Base-by-base conservation (phyloP, 1,140 invertebrate genomes). In the Drosophila rhopaloa region DNA sequence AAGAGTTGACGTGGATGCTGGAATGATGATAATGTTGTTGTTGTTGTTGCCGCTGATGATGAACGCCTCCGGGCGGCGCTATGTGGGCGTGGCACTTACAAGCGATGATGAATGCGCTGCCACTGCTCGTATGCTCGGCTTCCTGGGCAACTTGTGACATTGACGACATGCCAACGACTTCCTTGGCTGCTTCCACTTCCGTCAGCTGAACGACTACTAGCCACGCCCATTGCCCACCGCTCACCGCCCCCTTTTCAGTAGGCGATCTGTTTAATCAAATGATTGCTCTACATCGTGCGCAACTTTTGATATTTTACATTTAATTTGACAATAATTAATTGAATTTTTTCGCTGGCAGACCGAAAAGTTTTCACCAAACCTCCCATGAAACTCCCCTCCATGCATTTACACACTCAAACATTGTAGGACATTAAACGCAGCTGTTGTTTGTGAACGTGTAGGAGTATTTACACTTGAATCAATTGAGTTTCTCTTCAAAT, bases 281-380 rank as follows among this genome's bases (percentile, higher is more conserved):
- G 61, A 79, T 67, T 41, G 29, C 53, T 59, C 72, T 54, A 59
- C 61, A 61, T 79, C 57, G 66, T 47, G 68, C 58, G 66, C 32
- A 71, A 74, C 76, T 76, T 79, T 79, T 83, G 66, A 79, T 77
- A 77, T 84, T 84, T 84, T 74, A 62, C 56, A 71, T 84, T 84
- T 84, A 77, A 84, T 84, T 84, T 80, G 81, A 65, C 66, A 77
- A 77, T 84, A 84, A 84, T 84, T 80, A 74, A 84, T 84, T 84
- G 59, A 68, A 80, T 84, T 71, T 51, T 57, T 53, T 46, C 32
- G 41, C 75, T 48, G 24, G 41, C 58, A 53, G 59, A 59, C 57
- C 56, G 48, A 38, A 61, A 60, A 59, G 11, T 53, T 73, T 38
- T 32, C 32, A 6, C 11, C 27, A 27, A 14, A 9, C 43, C 11